Base-by-base conservation (phyloP, 2,888 invertebrate genomes). In the Eumacrocentrus americanus region DNA sequence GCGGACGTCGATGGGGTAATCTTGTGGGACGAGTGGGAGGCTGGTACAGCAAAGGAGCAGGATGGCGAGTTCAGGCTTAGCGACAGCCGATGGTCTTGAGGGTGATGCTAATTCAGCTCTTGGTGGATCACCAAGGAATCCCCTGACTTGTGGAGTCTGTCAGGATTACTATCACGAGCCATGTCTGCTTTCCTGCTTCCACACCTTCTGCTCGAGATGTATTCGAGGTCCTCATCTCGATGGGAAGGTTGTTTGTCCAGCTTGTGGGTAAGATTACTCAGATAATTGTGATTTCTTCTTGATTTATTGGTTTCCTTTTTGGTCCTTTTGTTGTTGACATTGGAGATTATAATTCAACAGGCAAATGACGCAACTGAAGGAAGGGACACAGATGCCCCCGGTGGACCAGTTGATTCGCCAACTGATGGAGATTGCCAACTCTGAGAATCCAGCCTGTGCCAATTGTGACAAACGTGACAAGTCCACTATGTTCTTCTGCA, bases 401-500 rank as follows among this genome's bases (percentile, higher is more conserved):
- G 81, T 85, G 29, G 91, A 91, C 80, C 83, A 84, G 46, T 80
- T 91, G 64, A 86, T 91, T 81, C 83, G 87, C 34, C 90, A 89
- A 75, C 82, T 91, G 60, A 86, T 91, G 34, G 89, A 90, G 67
- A 83, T 88, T 55, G 87, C 89, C 0, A 87, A 88, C 71, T 88
- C 89, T 64, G 87, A 88, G 71, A 87, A 88, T 75, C 89, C 90
- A 52, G 85, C 87, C 4, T 91, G 91, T 81, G 89, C 90, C 63
- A 91, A 91, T 80, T 91, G 91, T 81, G 91, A 91, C 81, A 89
- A 90, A 71, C 81, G 87, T 18, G 87, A 87, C 74, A 83, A 86
- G 64, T 81, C 84, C 60, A 88, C 88, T 59, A 91, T 91, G 91
- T 90, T 84, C 79, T 90, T 89, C 83, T 91, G 91, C 82, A 89